A percentile compares a stretch with the other conserved stretches of the same genome.
Evolutionary conservation across 2,888 invertebrate genomes (phyloP).

Genomic region (Trissolcus brochymenae): DNA sequence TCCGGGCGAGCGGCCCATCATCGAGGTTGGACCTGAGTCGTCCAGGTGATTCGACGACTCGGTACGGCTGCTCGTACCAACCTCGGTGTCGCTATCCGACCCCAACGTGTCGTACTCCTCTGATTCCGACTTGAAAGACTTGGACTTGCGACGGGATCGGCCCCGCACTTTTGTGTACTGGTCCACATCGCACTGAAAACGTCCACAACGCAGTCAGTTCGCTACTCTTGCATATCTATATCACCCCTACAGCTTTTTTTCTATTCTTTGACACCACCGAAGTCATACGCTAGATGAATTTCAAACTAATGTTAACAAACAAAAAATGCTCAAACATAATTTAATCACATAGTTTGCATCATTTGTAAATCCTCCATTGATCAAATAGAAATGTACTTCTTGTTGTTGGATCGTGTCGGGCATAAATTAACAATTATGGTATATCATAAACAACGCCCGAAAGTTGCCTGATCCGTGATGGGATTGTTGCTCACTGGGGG

Average conservation of each 20-base stretch:
- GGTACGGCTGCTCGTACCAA: constrained; percentile 77
- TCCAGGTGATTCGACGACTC: constrained; percentile 78
- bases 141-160: constrained; percentile 77
- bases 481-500: too few relatives aligned
- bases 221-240: not conserved
- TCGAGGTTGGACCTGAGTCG: constrained; percentile 74
- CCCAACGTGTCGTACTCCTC: constrained; percentile 80
- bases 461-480: too few relatives aligned
- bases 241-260: not conserved
- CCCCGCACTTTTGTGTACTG: constrained; percentile 73
- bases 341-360: too few relatives aligned
- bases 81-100: constrained; percentile 78
- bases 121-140: constrained; percentile 79
- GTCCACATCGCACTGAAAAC: constrained; percentile 71
- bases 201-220: constrained; percentile 46
- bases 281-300: too few relatives aligned
- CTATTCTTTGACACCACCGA: too few relatives aligned
- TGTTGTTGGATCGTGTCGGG: too few relatives aligned
- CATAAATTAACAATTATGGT: too few relatives aligned
- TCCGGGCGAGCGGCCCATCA: constrained; percentile 70
- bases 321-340: too few relatives aligned
- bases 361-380: too few relatives aligned
- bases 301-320: too few relatives aligned
- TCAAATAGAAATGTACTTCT: too few relatives aligned
- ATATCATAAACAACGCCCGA: too few relatives aligned